Conservation (phyloP, 2,888 invertebrate species). For the Darwinula stevensoni region DNA sequence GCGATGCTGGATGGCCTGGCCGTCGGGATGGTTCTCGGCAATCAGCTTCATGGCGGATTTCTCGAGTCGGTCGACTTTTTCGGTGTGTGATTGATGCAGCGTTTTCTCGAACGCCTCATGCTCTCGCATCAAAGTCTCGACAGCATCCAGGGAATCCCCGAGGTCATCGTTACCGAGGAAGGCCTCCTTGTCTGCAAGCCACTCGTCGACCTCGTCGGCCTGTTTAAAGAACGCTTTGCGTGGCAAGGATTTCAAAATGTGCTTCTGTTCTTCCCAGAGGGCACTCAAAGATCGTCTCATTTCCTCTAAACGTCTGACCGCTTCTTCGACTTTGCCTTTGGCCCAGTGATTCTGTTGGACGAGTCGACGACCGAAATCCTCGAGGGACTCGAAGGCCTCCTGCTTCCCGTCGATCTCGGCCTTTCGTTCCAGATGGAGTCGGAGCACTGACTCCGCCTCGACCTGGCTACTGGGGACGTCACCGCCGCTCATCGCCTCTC, state of each 20-base stretch:
- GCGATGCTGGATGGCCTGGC: constrained; percentile 14
- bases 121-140: constrained; percentile 20
- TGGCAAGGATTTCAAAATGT: too few species aligned
- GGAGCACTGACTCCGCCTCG: too few species aligned
- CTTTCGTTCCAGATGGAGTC: constrained; percentile 44
- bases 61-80: constrained; percentile 14
- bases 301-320: constrained; percentile 15
- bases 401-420: constrained; percentile 56
- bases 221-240: constrained; percentile 13
- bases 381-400: constrained; percentile 18
- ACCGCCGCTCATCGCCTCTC: too few species aligned
- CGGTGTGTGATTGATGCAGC: constrained; percentile 18
- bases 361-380: constrained; percentile 16
- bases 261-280: constrained; percentile 19
- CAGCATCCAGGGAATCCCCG: constrained; percentile 21
- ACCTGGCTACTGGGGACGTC: too few species aligned
- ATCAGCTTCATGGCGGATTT: constrained; percentile 11
- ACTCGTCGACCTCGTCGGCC: constrained; percentile 18
- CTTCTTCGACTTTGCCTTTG: constrained; percentile 14
- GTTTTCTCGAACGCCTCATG: constrained; percentile 22
- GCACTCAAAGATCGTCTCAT: constrained; percentile 17
- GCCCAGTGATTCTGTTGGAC: constrained; percentile 14
- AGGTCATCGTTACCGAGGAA: constrained; percentile 21
- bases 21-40: constrained; percentile 15
- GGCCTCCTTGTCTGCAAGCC: constrained; percentile 22